Base-by-base conservation (phyloP, 2,888 invertebrate genomes). In the Trichacis sp. region DNA sequence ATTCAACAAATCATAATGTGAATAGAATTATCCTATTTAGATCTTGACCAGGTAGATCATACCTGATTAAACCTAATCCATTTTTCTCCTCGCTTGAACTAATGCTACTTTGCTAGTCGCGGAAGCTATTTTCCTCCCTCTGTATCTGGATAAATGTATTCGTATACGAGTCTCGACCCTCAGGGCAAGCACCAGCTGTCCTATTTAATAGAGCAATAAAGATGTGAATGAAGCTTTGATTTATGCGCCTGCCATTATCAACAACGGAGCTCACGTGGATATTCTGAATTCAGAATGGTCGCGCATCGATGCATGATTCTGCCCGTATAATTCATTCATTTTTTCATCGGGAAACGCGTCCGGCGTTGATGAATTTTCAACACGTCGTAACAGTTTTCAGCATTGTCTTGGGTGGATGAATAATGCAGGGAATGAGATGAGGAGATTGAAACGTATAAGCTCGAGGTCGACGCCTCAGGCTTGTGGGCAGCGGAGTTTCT, bases 121-220 rank as follows among this genome's bases (percentile, higher is more conserved):
- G n/a, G n/a, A n/a, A n/a, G n/a, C n/a, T n/a, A n/a, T n/a, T n/a
- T n/a, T n/a, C n/a, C n/a, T n/a, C n/a, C n/a, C n/a, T n/a, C n/a
- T n/a, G n/a, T n/a, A n/a, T n/a, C n/a, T n/a, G n/a, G 75, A 75
- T 76, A 65, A 74, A 74, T 70, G 67, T 69, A 59, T 65, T 64
- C 17, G 29, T 42, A 47, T 30, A 40, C 12, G 33, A 53, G 52
- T 57, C 46, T 47, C 50, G 45, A 40, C 56, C 58, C 55, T 8
- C 38, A 68, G 63, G 66, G 60, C 69, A 64, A 70, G 77, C 75
- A 77, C 78, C 82, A 82, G 81, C 82, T 82, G 82, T 79, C 82
- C 78, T 77, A 73, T 83, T 83, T 82, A 81, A 81, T 82, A 77
- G 81, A 81, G 81, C 81, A 83, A 83, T 83, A 82, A 83, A 83